Conservation (phyloP, 2,113 vertebrate species). For the Oryzias woworae region DNA sequence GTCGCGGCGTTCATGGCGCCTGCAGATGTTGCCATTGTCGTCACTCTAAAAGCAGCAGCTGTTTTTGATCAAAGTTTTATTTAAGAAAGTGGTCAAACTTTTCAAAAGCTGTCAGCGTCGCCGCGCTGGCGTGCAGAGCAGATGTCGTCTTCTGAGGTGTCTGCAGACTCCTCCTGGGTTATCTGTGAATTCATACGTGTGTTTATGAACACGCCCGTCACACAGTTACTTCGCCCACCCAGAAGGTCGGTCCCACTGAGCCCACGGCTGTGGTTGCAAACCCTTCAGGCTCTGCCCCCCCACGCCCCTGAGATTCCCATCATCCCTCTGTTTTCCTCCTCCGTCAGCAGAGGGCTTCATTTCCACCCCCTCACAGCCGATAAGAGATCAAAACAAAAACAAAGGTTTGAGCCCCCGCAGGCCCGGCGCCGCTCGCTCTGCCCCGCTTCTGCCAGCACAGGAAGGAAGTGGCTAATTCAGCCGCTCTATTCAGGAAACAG, state of each 20-base stretch:
- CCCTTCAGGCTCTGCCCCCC: background rate
- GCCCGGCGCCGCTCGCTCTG: background rate
- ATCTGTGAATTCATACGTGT: constrained; percentile 40
- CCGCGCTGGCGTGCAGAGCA: too few relatives aligned
- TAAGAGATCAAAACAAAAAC: constrained; percentile 14
- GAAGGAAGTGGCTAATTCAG: constrained; percentile 71
- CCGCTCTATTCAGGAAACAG: constrained; percentile 67
- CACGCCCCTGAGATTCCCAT: constrained; percentile 7
- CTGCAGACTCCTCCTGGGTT: constrained; percentile 17
- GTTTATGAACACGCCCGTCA: constrained; percentile 16
- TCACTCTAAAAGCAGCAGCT: too few relatives aligned
- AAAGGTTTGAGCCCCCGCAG: constrained; percentile 4
- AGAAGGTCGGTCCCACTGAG: constrained; percentile 21
- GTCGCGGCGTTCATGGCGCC: constrained; percentile 10
- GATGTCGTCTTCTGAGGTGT: too few relatives aligned
- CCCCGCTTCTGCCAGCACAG: constrained; percentile 8
- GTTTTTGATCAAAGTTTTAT: too few relatives aligned
- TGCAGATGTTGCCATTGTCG: background rate
- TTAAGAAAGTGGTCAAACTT: background rate
- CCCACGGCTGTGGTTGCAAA: background rate
- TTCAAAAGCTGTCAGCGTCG: background rate
- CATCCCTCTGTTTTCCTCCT: too few relatives aligned
- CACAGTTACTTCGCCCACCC: constrained; percentile 29
- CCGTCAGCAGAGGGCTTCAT: too few relatives aligned
- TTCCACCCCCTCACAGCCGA: background rate